Evolutionary conservation across 37 sponge, comb jelly and placozoan genomes (phyloP), one percentile per base, ranked within the genome.

Genomic region (Spongilla lacustris): DNA sequence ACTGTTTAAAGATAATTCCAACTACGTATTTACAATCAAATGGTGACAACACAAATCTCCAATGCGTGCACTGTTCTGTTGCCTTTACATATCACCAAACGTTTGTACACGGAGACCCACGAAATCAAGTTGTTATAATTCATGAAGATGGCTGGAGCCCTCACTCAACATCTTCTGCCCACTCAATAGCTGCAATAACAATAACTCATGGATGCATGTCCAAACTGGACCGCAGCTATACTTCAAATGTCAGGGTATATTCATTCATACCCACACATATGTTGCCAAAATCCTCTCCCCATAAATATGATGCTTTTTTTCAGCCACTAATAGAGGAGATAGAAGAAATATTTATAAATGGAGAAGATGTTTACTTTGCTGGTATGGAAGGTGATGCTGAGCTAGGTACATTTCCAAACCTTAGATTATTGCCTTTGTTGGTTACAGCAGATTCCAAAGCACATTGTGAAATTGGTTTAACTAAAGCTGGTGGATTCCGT

Each of bases 371-470:
- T 19, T 79, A 27, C 58, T 79, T 79, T 30, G 58, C 71, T 8
- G 71, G 12, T 28, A 71, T 68, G 68, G 36, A 30, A 21, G 82
- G 71, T 29, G 26, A 32, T 2, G 68, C 82, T 26, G 71, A 29
- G 3, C 1, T 1, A 11, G 30, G 69, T 69, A 71, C 68, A 13
- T 34, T 38, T 31, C 35, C 72, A 11, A n/a, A 10, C 22, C 25
- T 82, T 9, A 32, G 72, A 10, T 2, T 68, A 1, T 19, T 82
- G 21, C 82, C 82, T 33, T 71, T 82, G 0, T 33, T 82, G 0
- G 38, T 70, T 28, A 82, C 82, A 31, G 82, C 82, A 69, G 82
- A 82, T 50, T 71, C 46, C 3, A 82, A 82, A 36, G 82, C 82
- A 33, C 82, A 82, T 69, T 31, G 33, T 69, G 82, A 82, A 14